Evolutionary conservation across 1,140 invertebrate species (phyloP), one percentile per base, ranked within the genome.

Genomic region (Drosophila arizonae): DNA sequence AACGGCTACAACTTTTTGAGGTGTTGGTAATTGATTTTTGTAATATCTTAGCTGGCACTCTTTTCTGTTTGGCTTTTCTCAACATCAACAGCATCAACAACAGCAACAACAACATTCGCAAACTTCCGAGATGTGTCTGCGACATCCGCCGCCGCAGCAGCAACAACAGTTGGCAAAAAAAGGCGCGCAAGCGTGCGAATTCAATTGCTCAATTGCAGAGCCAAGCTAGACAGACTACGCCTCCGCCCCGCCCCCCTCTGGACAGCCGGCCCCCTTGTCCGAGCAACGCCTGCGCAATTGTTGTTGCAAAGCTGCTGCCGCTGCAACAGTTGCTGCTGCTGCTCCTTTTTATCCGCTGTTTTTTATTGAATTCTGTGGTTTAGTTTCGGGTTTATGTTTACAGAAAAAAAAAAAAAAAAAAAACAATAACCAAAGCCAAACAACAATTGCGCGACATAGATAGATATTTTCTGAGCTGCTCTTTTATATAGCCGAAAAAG

Each of bases 21-120:
- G 84, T 88, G 84, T 88, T 88, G 84, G 84, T 88, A 88, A 88
- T 88, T 88, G 84, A 88, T 88, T 88, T 88, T 88, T 88, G 84
- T 88, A 88, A 88, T 88, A 88, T 88, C 85, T 88, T 80, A 54
- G 84, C 84, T 88, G 85, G 80, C 73, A 82, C 84, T 87, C 62
- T 62, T 77, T 77, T 70, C 72, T 85, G 84, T 88, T 88, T 75
- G 64, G 41, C 84, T 88, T 88, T 87, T 87, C 76, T 67, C 69
- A 64, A 54, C 66, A 62, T 46, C 63, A 76, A 57, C 73, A 63
- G 28, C 43, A 56, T 6, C 55, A 24, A 24, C 21, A 45, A 50
- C 46, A 63, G 41, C 36, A 66, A 56, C 58, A 51, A 28, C 55
- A 72, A 60, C 67, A 71, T 66, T 64, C 54, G 51, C 61, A 86